Evolutionary conservation across 30 jellyfish, hydroid and myxozoan species (phyloP).

Genomic region (Aurelia coerulea): DNA sequence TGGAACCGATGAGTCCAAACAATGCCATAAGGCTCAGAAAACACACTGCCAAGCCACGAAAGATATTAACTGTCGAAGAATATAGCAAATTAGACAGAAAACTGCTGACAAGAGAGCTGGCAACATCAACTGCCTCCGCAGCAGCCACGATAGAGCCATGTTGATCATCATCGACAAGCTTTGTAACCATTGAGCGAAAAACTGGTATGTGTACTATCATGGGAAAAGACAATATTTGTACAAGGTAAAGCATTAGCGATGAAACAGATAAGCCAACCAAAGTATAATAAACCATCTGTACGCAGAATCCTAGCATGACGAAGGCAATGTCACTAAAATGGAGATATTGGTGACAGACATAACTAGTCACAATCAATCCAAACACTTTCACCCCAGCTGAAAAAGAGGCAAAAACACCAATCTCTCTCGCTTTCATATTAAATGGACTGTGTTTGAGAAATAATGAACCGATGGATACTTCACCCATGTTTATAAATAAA

Average conservation of each 20-base stretch:
- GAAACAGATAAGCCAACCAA: conserved; percentile 28
- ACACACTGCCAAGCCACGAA: conserved; percentile 44
- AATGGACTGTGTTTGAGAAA: conserved; percentile 40
- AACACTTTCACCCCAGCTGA: background rate
- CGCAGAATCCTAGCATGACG: conserved; percentile 15
- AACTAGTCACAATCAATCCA: conserved; percentile 18
- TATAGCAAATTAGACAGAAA: conserved; percentile 35
- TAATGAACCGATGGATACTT: conserved; percentile 27
- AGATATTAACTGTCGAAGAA: conserved; percentile 24
- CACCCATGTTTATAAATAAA: conserved; percentile 9
- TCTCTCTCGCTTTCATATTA: conserved; percentile 1
- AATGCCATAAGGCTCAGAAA: conserved; percentile 20
- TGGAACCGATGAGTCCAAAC: conserved; percentile 39
- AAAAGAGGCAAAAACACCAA: conserved; percentile 25
- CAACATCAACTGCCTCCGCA: conserved; percentile 22
- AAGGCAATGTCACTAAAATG: conserved; percentile 23
- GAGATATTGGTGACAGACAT: background rate
- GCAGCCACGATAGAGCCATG: conserved; percentile 42
- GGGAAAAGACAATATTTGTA: conserved; percentile 15
- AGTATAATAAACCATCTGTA: conserved; percentile 4
- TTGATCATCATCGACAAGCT: conserved; percentile 36
- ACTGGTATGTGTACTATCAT: conserved; percentile 17
- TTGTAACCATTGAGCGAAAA: conserved; percentile 40
- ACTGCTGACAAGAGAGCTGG: conserved; percentile 16
- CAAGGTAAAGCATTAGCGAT: conserved; percentile 19